phyloP scores from a whole-genome alignment of 2,113 vertebrate species.

The crab-eating macaque (Macaca fascicularis) region T2T-MFA8v1.1 NC_088379.1:136639001-136639500 shows the following conservation, averaged over 20 bases:
- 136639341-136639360: background rate
- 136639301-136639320: background rate
- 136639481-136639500: too few relatives aligned
- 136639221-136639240: background rate
- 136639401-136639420: too few relatives aligned
- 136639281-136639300: background rate
- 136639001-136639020: background rate
- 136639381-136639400: background rate
- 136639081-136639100: background rate
- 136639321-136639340: background rate
- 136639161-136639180: background rate
- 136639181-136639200: background rate
- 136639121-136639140: background rate
- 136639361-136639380: background rate
- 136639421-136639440: too few relatives aligned
- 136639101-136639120: background rate
- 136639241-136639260: background rate
- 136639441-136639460: accelerated
- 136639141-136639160: background rate
- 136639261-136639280: background rate
- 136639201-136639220: background rate
- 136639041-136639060: background rate
- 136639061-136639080: background rate
- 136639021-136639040: background rate
- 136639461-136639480: too few relatives aligned